A percentile compares a stretch with the other conserved stretches of the same genome.
phyloP scores from a whole-genome alignment of 2,113 vertebrate species.

The Hemibagrus wyckioides region DNA sequence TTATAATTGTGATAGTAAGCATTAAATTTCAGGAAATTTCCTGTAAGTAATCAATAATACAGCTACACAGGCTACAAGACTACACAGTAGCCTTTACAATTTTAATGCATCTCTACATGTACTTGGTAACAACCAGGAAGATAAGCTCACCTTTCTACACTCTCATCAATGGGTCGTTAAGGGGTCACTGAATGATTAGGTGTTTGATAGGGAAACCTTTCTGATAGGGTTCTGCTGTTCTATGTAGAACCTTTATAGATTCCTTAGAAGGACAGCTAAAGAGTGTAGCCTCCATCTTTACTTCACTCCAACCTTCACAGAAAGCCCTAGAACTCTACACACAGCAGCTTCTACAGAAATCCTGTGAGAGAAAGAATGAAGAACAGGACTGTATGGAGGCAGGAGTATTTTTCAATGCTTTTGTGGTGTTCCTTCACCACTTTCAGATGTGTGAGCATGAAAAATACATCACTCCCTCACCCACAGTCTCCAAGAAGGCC shows the following conservation, averaged over 20 bases:
- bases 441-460: conserved; percentile 68
- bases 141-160: not conserved
- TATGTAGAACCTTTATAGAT: not conserved
- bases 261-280: not conserved
- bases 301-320: not conserved
- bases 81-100: not conserved
- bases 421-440: conserved; percentile 60
- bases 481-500: conserved; percentile 66
- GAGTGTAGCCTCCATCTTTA: not conserved
- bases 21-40: not conserved
- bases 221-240: not conserved
- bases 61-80: no score
- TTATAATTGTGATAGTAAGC: not conserved
- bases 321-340: conserved; percentile 15
- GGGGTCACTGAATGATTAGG: not conserved
- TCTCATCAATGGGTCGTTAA: not conserved
- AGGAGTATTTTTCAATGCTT: conserved; percentile 21
- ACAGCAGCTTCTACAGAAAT: conserved; percentile 7
- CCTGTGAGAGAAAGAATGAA: conserved; percentile 32
- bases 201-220: not conserved
- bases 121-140: not conserved
- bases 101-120: not conserved
- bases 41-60: not conserved
- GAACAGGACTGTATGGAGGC: conserved; percentile 29
- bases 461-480: conserved; percentile 69